These are phyloP conservation scores for Alligator sinensis DNA, from an alignment of 2,113 vertebrate genomes.

Conservation along the genomic window DNA sequence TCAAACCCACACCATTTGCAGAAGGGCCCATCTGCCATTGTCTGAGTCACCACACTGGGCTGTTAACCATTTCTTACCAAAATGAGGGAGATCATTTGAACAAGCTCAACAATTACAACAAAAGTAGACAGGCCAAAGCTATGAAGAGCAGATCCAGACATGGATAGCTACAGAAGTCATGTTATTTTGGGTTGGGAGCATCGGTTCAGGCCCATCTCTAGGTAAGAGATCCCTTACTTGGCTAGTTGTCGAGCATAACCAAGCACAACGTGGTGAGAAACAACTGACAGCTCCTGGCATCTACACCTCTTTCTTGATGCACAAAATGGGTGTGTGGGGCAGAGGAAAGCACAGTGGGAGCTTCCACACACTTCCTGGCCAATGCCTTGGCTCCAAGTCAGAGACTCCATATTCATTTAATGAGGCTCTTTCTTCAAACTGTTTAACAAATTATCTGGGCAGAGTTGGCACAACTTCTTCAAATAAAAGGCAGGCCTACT, in stretches of 20 bases:
- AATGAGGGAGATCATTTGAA: neutral
- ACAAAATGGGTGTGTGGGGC: neutral
- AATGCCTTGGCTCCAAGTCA: neutral
- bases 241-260: neutral
- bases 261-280: neutral
- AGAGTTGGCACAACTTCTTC: neutral
- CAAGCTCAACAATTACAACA: neutral
- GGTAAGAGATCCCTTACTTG: too few species aligned
- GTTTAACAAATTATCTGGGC: neutral
- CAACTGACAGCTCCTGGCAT: neutral
- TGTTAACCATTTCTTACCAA: neutral
- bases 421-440: neutral
- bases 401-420: neutral
- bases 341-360: neutral
- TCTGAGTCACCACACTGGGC: neutral
- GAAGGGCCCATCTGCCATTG: neutral
- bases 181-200: conserved; percentile 24
- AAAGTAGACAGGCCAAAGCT: neutral
- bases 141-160: neutral
- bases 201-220: conserved; percentile 13
- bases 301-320: neutral
- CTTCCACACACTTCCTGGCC: neutral
- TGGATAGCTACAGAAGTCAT: conserved; percentile 8
- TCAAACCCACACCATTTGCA: neutral
- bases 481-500: neutral